Percentiles rank a stretch among this genome's conserved stretches.
Evolutionary conservation across 2,888 invertebrate species (phyloP).

Genomic region (Pseudococcus jackbeardsleyi): DNA sequence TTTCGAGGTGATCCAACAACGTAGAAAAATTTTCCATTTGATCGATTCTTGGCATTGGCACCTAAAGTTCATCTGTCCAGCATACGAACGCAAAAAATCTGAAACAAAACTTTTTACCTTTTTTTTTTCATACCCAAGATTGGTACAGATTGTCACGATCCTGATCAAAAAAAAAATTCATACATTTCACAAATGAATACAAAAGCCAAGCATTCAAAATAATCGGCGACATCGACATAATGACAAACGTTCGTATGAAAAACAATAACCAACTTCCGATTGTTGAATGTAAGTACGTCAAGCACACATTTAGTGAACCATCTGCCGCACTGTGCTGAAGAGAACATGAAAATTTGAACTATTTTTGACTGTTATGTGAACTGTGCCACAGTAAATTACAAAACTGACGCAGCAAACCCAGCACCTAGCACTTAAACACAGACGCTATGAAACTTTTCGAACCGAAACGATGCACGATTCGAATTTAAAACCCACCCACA

Average conservation of each 20-base stretch:
- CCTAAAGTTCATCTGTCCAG: not conserved
- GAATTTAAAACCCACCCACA: too few species aligned
- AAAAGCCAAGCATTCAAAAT: not conserved
- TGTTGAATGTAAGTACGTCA: too few species aligned
- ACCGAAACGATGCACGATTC: too few species aligned
- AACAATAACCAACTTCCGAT: not conserved
- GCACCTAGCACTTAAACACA: not conserved
- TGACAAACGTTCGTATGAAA: not conserved
- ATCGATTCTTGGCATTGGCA: not conserved
- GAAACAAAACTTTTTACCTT: not conserved
- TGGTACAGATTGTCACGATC: not conserved
- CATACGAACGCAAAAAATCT: not conserved
- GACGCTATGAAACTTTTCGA: not conserved
- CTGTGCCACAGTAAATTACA: not conserved
- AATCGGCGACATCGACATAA: not conserved
- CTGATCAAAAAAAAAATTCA: not conserved
- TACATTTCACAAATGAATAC: not conserved
- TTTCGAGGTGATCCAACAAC: not conserved
- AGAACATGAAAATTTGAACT: not conserved
- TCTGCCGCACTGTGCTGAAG: not conserved
- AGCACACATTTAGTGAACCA: not conserved
- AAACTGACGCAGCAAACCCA: not conserved
- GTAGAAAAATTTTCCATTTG: not conserved
- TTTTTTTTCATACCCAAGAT: too few species aligned
- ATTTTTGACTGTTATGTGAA: not conserved